These are phyloP conservation scores for Trichosurus vulpecula DNA, from an alignment of 2,797 vertebrate species.

Conservation along the genomic window DNA sequence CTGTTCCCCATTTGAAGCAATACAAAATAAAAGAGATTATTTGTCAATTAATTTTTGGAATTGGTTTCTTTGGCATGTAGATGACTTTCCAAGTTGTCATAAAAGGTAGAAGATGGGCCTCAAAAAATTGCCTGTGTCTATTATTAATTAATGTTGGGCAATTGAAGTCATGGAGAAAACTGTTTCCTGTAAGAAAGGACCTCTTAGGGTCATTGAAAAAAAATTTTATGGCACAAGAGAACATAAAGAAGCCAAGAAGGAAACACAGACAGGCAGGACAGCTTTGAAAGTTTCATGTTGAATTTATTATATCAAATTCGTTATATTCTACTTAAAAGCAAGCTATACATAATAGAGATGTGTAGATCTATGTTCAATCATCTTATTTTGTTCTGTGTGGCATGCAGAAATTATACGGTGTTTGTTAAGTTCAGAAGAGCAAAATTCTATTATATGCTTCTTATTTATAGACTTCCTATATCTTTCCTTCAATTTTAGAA, in stretches of 20 bases:
- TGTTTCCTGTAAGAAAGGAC: background rate
- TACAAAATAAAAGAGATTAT: background rate
- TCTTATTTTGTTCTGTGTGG: background rate
- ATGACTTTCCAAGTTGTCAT: background rate
- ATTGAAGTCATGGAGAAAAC: background rate
- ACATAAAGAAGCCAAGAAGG: background rate
- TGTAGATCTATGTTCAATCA: background rate
- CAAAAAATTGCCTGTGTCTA: conserved; percentile 13
- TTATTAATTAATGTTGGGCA: background rate
- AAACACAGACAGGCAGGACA: background rate
- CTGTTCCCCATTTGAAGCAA: background rate
- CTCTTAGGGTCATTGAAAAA: background rate
- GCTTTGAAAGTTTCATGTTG: background rate
- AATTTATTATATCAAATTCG: background rate
- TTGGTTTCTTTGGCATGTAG: background rate
- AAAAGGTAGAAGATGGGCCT: background rate
- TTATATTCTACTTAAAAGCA: background rate
- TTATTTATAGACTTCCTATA: background rate
- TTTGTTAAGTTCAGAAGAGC: background rate
- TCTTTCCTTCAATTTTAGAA: background rate
- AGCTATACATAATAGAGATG: background rate
- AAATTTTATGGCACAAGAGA: background rate
- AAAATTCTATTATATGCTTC: too few relatives aligned
- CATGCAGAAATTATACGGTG: background rate
- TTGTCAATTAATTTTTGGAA: conserved; percentile 22